phyloP scores from a whole-genome alignment of 2,113 vertebrate species.

The Sarotherodon lohbergeri region DNA sequence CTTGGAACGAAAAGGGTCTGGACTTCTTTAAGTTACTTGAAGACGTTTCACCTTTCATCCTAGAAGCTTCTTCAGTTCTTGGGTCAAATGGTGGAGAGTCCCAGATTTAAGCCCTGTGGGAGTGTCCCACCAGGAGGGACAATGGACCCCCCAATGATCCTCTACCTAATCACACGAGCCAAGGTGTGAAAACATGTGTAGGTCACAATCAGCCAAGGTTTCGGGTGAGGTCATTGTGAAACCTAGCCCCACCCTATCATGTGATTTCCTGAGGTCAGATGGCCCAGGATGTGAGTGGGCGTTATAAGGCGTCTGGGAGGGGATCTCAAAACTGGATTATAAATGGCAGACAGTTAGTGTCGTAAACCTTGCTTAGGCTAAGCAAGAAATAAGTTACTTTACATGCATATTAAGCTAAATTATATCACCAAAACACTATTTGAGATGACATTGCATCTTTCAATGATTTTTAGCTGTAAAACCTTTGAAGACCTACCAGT shows the following conservation, averaged over 20 bases:
- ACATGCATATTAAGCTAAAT: too few species aligned
- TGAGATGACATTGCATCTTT: too few species aligned
- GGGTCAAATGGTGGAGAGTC: background rate
- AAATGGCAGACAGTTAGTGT: too few species aligned
- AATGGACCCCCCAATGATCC: background rate
- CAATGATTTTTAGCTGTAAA: too few species aligned
- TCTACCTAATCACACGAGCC: background rate
- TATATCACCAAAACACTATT: too few species aligned
- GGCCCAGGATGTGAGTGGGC: background rate
- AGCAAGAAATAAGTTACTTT: too few species aligned
- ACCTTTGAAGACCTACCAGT: too few species aligned
- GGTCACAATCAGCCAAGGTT: background rate
- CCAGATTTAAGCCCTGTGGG: background rate
- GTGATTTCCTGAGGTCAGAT: background rate
- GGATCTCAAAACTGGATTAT: too few species aligned
- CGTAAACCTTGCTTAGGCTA: too few species aligned
- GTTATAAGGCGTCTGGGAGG: too few species aligned
- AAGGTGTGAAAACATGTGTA: background rate
- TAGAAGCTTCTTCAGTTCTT: background rate
- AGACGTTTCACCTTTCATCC: background rate
- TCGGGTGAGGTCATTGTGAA: background rate
- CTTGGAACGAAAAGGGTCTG: background rate
- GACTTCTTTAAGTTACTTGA: background rate
- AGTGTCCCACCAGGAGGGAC: background rate
- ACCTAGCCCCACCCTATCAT: background rate